phyloP scores from a whole-genome alignment of 2,113 vertebrate genomes.

The Sceloporus tristichus region DNA sequence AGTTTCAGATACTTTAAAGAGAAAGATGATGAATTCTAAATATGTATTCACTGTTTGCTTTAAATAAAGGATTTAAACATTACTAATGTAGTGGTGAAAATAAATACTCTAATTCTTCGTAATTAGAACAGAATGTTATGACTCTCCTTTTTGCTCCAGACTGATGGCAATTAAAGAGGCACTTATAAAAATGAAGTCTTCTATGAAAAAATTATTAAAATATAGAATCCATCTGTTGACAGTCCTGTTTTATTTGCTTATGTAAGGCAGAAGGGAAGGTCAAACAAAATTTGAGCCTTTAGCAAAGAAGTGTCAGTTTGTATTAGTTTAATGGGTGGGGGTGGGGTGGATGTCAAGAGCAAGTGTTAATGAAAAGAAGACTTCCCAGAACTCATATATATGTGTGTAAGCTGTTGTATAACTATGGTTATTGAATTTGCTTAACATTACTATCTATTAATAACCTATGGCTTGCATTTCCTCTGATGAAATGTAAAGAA shows the following conservation, averaged over 20 bases:
- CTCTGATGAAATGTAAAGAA: constrained; percentile 11
- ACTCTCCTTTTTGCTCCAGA: constrained; percentile 37
- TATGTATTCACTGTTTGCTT: not conserved
- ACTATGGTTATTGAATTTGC: constrained; percentile 44
- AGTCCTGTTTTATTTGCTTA: constrained; percentile 47
- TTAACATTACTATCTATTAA: constrained; percentile 40
- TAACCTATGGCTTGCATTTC: constrained; percentile 40
- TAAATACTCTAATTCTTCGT: not conserved
- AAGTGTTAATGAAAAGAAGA: constrained; percentile 43
- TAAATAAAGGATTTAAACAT: not conserved
- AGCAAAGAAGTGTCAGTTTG: constrained; percentile 50
- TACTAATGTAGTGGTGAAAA: not conserved
- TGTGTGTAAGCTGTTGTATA: constrained; percentile 25
- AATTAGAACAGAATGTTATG: not conserved
- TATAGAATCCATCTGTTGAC: constrained; percentile 51
- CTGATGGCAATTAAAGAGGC: not conserved
- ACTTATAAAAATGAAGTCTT: constrained; percentile 47
- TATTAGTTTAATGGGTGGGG: constrained; percentile 56
- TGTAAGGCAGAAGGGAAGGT: constrained; percentile 52
- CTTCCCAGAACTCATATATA: constrained; percentile 34
- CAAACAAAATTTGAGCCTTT: constrained; percentile 53
- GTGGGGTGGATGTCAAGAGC: constrained; percentile 43
- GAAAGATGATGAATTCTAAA: not conserved
- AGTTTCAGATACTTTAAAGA: too few relatives aligned
- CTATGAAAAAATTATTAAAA: constrained; percentile 54